These are phyloP conservation scores for Eolophus roseicapilla DNA, from an alignment of 2,113 vertebrate species.

Conservation along the genomic window DNA sequence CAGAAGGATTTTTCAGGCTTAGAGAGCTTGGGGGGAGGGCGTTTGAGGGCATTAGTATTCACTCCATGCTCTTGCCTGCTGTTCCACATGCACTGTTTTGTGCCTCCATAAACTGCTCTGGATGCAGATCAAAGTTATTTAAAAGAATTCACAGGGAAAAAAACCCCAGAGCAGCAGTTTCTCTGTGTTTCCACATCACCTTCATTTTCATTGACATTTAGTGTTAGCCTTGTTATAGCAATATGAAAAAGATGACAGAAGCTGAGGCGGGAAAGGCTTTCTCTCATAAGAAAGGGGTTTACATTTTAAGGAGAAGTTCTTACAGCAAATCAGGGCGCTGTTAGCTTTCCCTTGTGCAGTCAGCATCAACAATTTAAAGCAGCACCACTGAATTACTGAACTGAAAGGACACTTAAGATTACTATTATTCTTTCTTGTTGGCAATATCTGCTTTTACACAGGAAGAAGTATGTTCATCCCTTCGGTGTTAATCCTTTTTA, in stretches of 20 bases:
- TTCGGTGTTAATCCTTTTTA: neutral
- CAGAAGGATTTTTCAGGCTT: conserved; percentile 52
- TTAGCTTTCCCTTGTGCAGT: neutral
- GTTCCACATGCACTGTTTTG: conserved; percentile 42
- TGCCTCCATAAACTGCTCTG: conserved; percentile 45
- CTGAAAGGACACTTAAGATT: neutral
- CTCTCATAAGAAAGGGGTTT: conserved; percentile 4
- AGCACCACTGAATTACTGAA: neutral
- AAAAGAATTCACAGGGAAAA: neutral
- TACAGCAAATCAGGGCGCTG: neutral
- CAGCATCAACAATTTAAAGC: conserved; percentile 18
- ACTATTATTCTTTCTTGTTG: neutral
- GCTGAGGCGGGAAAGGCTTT: neutral
- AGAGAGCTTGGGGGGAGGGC: conserved; percentile 19
- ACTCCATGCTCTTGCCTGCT: conserved; percentile 29
- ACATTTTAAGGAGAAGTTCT: conserved; percentile 32
- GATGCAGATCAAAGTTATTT: conserved; percentile 52
- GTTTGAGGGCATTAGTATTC: conserved; percentile 46
- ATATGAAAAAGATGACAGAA: conserved; percentile 21
- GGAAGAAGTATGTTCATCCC: neutral
- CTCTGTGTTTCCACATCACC: neutral
- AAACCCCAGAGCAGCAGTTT: neutral
- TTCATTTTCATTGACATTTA: conserved; percentile 44
- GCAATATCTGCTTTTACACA: neutral
- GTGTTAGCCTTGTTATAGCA: conserved; percentile 40